Conservation (phyloP, 2,113 vertebrate genomes). For the Malurus elegans region DNA sequence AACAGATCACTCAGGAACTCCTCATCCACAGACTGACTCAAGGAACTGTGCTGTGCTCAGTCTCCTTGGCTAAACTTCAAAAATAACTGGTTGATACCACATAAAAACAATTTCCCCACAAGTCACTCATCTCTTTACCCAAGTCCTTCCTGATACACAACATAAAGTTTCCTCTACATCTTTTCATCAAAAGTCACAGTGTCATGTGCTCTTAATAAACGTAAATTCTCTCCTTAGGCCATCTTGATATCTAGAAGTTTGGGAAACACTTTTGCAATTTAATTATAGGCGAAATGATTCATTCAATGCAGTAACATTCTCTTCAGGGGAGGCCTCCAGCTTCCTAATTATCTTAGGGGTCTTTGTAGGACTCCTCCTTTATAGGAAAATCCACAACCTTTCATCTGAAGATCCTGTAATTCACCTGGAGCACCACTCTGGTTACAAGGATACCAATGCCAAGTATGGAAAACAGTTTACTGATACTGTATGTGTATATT, state of each 20-base stretch:
- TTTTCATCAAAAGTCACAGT: neutral
- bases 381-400: neutral
- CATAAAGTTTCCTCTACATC: rapidly evolving
- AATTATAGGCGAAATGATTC: neutral
- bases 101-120: neutral
- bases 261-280: neutral
- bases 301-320: neutral
- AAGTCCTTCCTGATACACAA: neutral
- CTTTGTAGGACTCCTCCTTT: neutral
- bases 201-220: neutral
- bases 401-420: neutral
- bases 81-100: neutral
- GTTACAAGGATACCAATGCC: neutral
- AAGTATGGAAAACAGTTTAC: neutral
- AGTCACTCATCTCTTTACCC: neutral
- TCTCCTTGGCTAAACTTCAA: neutral
- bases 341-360: neutral
- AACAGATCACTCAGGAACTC: neutral
- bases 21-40: neutral
- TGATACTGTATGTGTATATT: neutral
- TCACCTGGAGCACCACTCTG: neutral
- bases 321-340: neutral
- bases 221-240: neutral
- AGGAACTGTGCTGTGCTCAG: neutral
- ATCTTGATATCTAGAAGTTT: neutral